Conservation (phyloP, 2,888 invertebrate genomes). For the Ennomos erosarius region DNA sequence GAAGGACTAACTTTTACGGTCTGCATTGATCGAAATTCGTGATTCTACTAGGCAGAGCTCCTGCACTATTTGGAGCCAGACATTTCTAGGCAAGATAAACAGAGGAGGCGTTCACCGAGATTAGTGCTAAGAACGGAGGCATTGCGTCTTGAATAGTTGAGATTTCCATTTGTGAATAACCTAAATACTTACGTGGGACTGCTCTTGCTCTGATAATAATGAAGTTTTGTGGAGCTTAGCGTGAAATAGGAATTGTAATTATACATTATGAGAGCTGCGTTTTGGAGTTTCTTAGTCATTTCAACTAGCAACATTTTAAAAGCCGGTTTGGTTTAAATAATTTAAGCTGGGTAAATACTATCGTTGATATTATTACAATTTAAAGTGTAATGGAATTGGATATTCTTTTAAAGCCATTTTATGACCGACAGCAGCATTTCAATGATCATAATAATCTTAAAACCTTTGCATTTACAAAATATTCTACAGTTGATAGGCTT, state of each 20-base stretch:
- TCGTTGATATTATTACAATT: no score
- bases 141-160: slow-evolving; percentile 65
- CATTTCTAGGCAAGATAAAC: slow-evolving; percentile 79
- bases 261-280: slow-evolving; percentile 3
- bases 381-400: no score
- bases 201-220: slow-evolving; percentile 23
- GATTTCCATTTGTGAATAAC: slow-evolving; percentile 68
- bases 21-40: background rate
- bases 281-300: background rate
- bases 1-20: no score
- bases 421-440: no score
- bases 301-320: no score
- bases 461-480: no score
- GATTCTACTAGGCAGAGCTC: background rate
- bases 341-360: no score
- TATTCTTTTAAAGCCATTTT: no score
- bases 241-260: slow-evolving; percentile 24
- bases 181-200: slow-evolving; percentile 55
- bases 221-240: slow-evolving; percentile 20
- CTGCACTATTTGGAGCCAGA: slow-evolving; percentile 49
- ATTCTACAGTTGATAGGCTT: background rate
- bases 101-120: slow-evolving; percentile 71
- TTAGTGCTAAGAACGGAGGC: slow-evolving; percentile 69
- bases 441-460: no score
- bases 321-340: no score